A percentile compares a stretch with the other conserved stretches of the same genome.
Evolutionary conservation across 1,140 invertebrate species (phyloP).

Genomic region (Atta texana): DNA sequence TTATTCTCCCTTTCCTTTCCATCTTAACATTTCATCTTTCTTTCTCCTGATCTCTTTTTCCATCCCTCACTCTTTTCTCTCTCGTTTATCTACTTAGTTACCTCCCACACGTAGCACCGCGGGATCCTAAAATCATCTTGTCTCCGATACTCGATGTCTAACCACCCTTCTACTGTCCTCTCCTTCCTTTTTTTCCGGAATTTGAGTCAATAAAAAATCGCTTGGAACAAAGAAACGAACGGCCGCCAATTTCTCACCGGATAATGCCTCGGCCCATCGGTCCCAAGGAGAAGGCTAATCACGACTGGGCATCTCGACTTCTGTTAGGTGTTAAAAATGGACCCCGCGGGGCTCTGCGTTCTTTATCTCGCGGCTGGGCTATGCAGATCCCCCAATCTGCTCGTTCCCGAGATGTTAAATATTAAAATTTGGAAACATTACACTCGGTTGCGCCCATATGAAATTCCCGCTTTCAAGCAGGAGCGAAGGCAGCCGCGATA

Average conservation of each 20-base stretch:
- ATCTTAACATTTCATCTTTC: slow-evolving; percentile 64
- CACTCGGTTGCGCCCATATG: slow-evolving; percentile 61
- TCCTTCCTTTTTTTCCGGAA: slow-evolving; percentile 73
- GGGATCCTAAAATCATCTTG: slow-evolving; percentile 68
- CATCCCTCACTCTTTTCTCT: slow-evolving; percentile 61
- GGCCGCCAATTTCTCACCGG: slow-evolving; percentile 83
- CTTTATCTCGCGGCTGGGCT: slow-evolving; percentile 75
- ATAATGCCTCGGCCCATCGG: slow-evolving; percentile 78
- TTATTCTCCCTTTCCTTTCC: slow-evolving; percentile 60
- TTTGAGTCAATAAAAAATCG: slow-evolving; percentile 84
- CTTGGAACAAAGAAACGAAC: slow-evolving; percentile 81
- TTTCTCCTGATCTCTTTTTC: slow-evolving; percentile 53
- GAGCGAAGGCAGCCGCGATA: slow-evolving; percentile 5
- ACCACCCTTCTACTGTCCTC: neutral
- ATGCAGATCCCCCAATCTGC: slow-evolving; percentile 4
- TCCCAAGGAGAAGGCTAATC: slow-evolving; percentile 75
- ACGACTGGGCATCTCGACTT: slow-evolving; percentile 81
- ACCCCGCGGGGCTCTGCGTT: slow-evolving; percentile 76
- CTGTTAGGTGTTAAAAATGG: slow-evolving; percentile 84
- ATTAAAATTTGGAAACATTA: slow-evolving; percentile 82
- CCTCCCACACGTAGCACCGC: slow-evolving; percentile 71
- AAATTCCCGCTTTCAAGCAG: slow-evolving; percentile 54
- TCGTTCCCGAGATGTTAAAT: slow-evolving; percentile 69
- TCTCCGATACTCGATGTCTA: neutral
- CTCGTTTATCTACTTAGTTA: slow-evolving; percentile 66